Evolutionary conservation across 1,140 invertebrate species (phyloP), one percentile per base, ranked within the genome.

Genomic region (Solenopsis fugax): DNA sequence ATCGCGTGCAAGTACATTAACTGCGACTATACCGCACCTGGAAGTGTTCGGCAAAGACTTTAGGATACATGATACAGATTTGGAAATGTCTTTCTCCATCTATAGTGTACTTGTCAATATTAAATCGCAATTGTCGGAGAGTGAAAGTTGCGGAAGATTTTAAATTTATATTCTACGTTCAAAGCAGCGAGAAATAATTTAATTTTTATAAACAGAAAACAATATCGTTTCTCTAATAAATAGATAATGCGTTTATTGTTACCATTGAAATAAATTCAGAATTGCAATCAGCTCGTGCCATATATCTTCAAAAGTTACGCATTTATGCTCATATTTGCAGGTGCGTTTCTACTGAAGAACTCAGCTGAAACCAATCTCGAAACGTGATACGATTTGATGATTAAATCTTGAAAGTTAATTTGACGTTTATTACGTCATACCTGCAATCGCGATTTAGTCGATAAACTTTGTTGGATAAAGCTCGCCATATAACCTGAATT

Each of bases 111-210:
- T 4, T 73, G 52, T 69, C 34, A 54, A 56, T 54, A 60, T 73
- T 62, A 73, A 37, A 48, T 60, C 13, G 54, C 24, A 2, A 84
- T 50, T n/a, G 21, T 7, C 52, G 29, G 2, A 41, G 13, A 45
- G 80, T 50, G 13, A 84, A 62, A 84, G 29, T 45, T 41, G 10
- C 21, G 18, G 29, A 45, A 24, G 41, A 73, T 72, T 48, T 41
- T 71, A 81, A 45, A 56, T 71, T 54, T 56, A 56, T 7, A 69
- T 67, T 0, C 45, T 12, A 5, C 41, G 34, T 16, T 50, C 9
- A 5, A 77, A 24, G 29, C 21, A 41, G n/a, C n/a, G 16, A 41
- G 16, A 34, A 67, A 37, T 56, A 54, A 67, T 29, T 54, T 29
- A 52, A 52, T 4, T 81, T 54, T 54, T 69, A 54, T 18, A 18